Evolutionary conservation across 2,113 vertebrate genomes (phyloP).

Genomic region (Dunckerocampus dactyliophorus): DNA sequence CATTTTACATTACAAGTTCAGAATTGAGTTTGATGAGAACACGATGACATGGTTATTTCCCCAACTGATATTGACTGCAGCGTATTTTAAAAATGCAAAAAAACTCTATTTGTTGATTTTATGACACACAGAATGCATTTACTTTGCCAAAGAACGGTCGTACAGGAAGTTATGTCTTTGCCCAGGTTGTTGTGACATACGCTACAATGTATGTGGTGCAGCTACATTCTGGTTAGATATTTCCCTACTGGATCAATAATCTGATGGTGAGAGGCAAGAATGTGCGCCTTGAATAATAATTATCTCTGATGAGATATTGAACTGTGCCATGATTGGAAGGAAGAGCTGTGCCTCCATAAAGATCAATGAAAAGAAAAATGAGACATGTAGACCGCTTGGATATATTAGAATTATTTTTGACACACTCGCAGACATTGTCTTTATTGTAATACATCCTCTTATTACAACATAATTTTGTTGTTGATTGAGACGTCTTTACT

Average conservation of each 20-base stretch:
- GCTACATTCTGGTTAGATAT: constrained; percentile 1
- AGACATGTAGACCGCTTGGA: neutral
- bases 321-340: neutral
- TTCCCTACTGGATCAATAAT: constrained; percentile 9
- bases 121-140: constrained; percentile 4
- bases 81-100: neutral
- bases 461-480: too few relatives aligned
- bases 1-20: neutral
- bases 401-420: neutral
- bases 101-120: neutral
- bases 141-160: constrained; percentile 6
- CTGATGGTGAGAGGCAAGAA: neutral
- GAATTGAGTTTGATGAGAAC: neutral
- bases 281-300: neutral
- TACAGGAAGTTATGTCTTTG: neutral
- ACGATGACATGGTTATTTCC: constrained; percentile 1
- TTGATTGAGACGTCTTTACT: too few relatives aligned
- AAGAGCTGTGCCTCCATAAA: too few relatives aligned
- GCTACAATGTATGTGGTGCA: neutral
- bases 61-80: neutral
- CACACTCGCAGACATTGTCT: neutral
- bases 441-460: neutral
- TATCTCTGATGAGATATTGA: neutral
- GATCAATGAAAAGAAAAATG: neutral
- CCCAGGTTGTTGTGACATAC: constrained; percentile 7